Evolutionary conservation across 2,888 invertebrate species (phyloP), one percentile per base, ranked within the genome.

Genomic region (Diabrotica balteata): DNA sequence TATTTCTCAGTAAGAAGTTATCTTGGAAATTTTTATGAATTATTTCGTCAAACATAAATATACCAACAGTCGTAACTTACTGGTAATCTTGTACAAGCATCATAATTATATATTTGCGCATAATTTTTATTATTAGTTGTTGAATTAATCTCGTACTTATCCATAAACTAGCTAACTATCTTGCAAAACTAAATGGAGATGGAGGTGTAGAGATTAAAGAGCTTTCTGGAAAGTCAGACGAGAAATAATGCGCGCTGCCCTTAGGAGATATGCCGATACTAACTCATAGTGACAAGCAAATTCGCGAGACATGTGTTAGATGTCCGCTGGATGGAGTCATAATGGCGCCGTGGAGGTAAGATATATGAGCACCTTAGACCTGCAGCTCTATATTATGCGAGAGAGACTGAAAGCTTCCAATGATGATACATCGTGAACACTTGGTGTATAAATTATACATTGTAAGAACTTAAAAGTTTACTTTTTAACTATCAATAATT

Each of bases 91-190:
- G 0, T 32, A 32, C 4, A 32, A 32, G 32, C 32, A 32, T 32
- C 32, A 32, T 32, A 32, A 32, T 32, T 32, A n/a, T n/a, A n/a
- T n/a, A 32, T 32, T 32, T 32, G 1, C 3, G 5, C 32, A 32
- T 32, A 32, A 32, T 32, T 32, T 1, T 32, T 2, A 32, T 32
- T 32, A 32, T 32, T 32, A 32, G 32, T 82, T 83, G 83, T 83
- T 80, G 80, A 82, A 82, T 79, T 84, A 83, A 84, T 84, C 82
- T 82, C 73, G 79, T 81, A 82, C 81, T 83, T 83, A 83, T 81
- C 80, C 82, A 76, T 11, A 67, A 59, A 47, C 63, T 50, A 45
- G 47, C 43, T 54, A 43, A 42, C 43, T 54, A 51, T 59, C 11
- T 17, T 47, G 52, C 8, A 17, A 7, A 42, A 49, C 5, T 58